Percentiles rank a stretch among this genome's conserved stretches.
Evolutionary conservation across 2,797 vertebrate species (phyloP).

Genomic region (Gobio occitaniae): DNA sequence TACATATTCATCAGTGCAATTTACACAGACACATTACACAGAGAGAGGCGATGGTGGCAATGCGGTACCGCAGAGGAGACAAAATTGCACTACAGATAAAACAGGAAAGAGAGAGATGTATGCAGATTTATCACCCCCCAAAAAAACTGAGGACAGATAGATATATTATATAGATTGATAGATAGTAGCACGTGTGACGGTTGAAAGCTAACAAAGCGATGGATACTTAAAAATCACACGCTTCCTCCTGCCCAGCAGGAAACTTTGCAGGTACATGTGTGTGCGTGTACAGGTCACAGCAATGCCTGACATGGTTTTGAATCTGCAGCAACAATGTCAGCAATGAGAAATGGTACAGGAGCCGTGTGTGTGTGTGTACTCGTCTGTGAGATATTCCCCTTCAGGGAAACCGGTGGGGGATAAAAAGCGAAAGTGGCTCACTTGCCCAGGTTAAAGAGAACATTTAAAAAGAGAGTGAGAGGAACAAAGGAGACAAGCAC

Average conservation of each 20-base stretch:
- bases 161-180: not conserved
- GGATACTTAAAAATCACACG: not conserved
- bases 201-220: not conserved
- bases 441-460: constrained; percentile 48
- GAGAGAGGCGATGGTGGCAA: constrained; percentile 8
- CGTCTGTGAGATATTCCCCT: not conserved
- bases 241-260: not conserved
- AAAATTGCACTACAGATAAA: constrained; percentile 17
- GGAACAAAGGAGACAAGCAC: not conserved
- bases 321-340: constrained; percentile 30
- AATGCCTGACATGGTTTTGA: not conserved
- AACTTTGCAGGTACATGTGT: not conserved
- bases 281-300: constrained; percentile 8
- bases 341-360: constrained; percentile 22
- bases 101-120: constrained; percentile 9
- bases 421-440: constrained; percentile 39
- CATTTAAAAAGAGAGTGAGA: constrained; percentile 16
- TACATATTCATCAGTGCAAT: constrained; percentile 41
- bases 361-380: too few relatives aligned
- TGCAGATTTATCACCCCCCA: not conserved
- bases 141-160: not conserved
- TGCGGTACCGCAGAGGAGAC: not conserved
- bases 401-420: constrained; percentile 30
- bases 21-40: constrained; percentile 20
- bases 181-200: not conserved